Evolutionary conservation across 2,888 invertebrate genomes (phyloP).

Genomic region (Mythimna albipuncta): DNA sequence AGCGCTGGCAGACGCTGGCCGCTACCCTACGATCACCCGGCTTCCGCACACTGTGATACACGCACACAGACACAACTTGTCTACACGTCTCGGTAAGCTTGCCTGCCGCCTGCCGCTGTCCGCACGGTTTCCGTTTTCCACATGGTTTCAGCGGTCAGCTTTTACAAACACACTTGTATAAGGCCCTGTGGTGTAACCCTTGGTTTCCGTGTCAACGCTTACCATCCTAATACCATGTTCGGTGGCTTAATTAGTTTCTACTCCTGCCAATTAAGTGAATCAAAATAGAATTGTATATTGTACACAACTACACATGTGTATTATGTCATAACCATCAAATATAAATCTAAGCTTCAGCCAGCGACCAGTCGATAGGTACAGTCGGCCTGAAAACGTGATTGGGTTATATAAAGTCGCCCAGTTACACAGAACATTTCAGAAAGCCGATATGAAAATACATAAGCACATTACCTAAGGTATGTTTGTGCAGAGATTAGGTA

Average conservation of each 20-base stretch:
- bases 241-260: slow-evolving; percentile 12
- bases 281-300: not conserved
- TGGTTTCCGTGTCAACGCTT: slow-evolving; percentile 48
- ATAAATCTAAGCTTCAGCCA: slow-evolving; percentile 26
- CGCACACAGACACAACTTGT: slow-evolving; percentile 34
- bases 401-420: slow-evolving; percentile 38
- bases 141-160: slow-evolving; percentile 65
- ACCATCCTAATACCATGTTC: slow-evolving; percentile 21
- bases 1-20: slow-evolving; percentile 57
- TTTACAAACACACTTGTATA: slow-evolving; percentile 55
- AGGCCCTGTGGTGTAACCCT: slow-evolving; percentile 35
- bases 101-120: slow-evolving; percentile 26
- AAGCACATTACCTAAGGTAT: slow-evolving; percentile 40
- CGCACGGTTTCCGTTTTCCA: slow-evolving; percentile 65
- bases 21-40: slow-evolving; percentile 71
- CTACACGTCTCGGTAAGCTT: slow-evolving; percentile 47
- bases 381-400: slow-evolving; percentile 31
- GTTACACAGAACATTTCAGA: slow-evolving; percentile 27
- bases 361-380: slow-evolving; percentile 18
- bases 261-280: not conserved
- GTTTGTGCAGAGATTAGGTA: slow-evolving; percentile 54
- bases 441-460: slow-evolving; percentile 33
- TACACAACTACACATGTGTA: not conserved
- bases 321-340: slow-evolving; percentile 10
- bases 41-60: slow-evolving; percentile 63